A percentile compares a stretch with the other conserved stretches of the same genome.
These are phyloP conservation scores for Abrostola triplasia DNA, from an alignment of 2,888 invertebrate genomes.

Conservation along the genomic window DNA sequence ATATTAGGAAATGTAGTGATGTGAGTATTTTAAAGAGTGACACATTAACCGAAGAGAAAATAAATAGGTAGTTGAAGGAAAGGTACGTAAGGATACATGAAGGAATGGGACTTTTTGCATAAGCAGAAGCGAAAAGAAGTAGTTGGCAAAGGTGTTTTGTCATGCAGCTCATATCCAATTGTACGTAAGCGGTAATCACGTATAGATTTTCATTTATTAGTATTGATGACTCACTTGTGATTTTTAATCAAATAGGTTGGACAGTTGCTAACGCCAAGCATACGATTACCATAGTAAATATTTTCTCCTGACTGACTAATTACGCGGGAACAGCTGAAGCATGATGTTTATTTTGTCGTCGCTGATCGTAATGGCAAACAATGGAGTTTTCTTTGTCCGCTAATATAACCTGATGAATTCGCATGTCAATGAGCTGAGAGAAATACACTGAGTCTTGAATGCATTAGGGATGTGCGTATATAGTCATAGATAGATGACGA, in stretches of 20 bases:
- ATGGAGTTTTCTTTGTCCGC: conserved; percentile 26
- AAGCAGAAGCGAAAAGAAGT: too few species aligned
- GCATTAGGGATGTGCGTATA: background rate
- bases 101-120: too few species aligned
- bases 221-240: background rate
- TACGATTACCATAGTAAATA: conserved; percentile 10
- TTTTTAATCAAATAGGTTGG: background rate
- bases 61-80: too few species aligned
- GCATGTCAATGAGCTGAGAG: conserved; percentile 24
- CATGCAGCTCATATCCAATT: too few species aligned
- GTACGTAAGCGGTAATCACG: too few species aligned
- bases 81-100: too few species aligned
- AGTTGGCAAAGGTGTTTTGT: too few species aligned
- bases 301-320: conserved; percentile 1
- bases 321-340: conserved; percentile 11
- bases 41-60: too few species aligned
- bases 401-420: conserved; percentile 26
- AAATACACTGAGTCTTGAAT: conserved; percentile 2
- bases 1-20: too few species aligned
- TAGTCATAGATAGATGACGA: too few species aligned
- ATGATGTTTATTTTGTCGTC: conserved; percentile 12
- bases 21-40: too few species aligned
- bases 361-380: conserved; percentile 1
- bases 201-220: background rate
- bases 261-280: background rate